Conservation (phyloP, 2,797 vertebrate genomes). For the Acrossocheilus wenchowensis region DNA sequence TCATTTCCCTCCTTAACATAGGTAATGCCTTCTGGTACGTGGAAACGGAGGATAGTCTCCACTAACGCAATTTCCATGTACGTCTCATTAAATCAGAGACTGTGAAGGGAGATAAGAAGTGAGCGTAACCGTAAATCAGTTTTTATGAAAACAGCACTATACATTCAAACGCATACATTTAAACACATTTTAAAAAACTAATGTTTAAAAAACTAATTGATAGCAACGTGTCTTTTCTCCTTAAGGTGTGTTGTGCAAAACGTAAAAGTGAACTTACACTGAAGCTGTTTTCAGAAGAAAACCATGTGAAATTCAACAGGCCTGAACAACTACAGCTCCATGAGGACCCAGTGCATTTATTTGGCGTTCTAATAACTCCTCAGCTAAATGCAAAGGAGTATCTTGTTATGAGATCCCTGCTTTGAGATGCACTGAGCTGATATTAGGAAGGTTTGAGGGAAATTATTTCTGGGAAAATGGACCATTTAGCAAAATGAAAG, state of each 20-base stretch:
- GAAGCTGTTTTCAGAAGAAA: neutral
- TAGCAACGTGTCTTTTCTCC: constrained; percentile 1
- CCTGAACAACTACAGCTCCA: neutral
- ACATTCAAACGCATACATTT: neutral
- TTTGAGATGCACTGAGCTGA: constrained; percentile 23
- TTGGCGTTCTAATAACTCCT: neutral
- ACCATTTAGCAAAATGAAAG: constrained; percentile 36
- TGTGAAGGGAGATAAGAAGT: neutral
- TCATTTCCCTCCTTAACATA: constrained; percentile 27
- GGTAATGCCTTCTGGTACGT: constrained; percentile 7
- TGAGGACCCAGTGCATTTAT: neutral
- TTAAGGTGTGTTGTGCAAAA: neutral
- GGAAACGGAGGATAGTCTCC: constrained; percentile 4
- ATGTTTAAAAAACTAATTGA: neutral
- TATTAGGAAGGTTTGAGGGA: constrained; percentile 24
- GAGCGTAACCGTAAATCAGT: neutral
- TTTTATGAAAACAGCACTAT: constrained; percentile 11
- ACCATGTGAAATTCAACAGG: neutral
- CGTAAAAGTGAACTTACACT: neutral
- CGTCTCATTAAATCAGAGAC: constrained; percentile 8
- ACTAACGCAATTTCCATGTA: constrained; percentile 21
- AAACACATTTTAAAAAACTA: too few species aligned
- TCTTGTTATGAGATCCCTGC: constrained; percentile 29
- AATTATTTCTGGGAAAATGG: constrained; percentile 28
- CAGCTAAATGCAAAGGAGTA: constrained; percentile 10